Evolutionary conservation across 2,113 vertebrate genomes (phyloP).

Genomic region (Takifugu flavidus): DNA sequence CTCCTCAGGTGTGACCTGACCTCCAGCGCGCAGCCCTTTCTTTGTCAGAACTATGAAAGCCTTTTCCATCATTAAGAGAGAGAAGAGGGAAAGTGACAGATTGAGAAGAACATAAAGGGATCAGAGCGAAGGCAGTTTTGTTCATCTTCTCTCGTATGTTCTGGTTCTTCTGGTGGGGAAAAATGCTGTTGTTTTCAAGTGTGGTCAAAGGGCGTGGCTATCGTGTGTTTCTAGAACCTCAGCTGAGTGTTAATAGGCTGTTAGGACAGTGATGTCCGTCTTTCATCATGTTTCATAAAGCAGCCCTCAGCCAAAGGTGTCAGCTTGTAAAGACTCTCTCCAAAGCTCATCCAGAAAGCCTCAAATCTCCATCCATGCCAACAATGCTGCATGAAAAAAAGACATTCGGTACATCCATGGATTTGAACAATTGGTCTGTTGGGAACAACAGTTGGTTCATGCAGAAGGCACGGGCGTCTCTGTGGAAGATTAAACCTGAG

Average conservation of each 20-base stretch:
- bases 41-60: constrained; percentile 18
- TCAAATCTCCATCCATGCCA: constrained; percentile 49
- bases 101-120: constrained; percentile 20
- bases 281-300: constrained; percentile 49
- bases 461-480: constrained; percentile 66
- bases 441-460: constrained; percentile 71
- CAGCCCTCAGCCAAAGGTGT: constrained; percentile 63
- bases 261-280: constrained; percentile 48
- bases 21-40: constrained; percentile 9
- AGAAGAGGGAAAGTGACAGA: constrained; percentile 24
- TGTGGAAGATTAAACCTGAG: constrained; percentile 53
- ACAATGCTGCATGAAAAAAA: constrained; percentile 33
- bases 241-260: constrained; percentile 40
- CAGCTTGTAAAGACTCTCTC: constrained; percentile 62
- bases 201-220: constrained; percentile 48
- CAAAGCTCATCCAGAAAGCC: constrained; percentile 49
- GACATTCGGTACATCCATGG: constrained; percentile 41
- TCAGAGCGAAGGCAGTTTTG: constrained; percentile 26
- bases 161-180: background rate
- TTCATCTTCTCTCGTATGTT: background rate
- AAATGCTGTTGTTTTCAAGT: constrained; percentile 24
- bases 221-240: constrained; percentile 45
- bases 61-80: constrained; percentile 1
- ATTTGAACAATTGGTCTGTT: constrained; percentile 63
- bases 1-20: constrained; percentile 37